Base-by-base conservation (phyloP, 1,140 invertebrate species). In the Bombyx mandarina region DNA sequence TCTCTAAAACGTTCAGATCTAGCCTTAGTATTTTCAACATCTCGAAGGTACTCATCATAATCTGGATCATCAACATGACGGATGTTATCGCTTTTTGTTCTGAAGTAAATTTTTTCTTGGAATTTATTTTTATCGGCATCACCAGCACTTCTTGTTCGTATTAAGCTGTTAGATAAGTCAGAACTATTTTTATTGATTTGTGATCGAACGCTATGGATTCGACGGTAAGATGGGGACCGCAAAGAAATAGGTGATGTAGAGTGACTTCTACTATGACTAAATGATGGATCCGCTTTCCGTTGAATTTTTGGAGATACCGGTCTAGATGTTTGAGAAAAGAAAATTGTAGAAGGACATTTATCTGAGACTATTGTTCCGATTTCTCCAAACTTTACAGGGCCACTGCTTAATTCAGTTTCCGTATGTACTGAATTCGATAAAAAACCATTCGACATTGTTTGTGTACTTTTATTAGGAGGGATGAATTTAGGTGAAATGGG, bases 1-100 rank as follows among this genome's bases (percentile, higher is more conserved):
- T 96, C 95, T 59, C 93, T 92, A 82, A 98, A 98, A 53, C 93
- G 91, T 58, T 93, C 92, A 1, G 94, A 96, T 73, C 92, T 93
- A 49, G 90, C 90, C 66, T 91, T 91, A 1, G 91, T 91, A 75
- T 95, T 93, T 58, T 94, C 80, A 58, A 93, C 83, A 62, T 95
- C 94, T 3, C 91, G 71, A 45, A 95, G 89, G 65, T 95, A 95
- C 56, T 90, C 90, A 62, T 92, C 91, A 72, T 93, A 93, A 55
- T 93, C 90, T 9, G 89, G 88, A 76, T 90, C 88, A 67, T 86
- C 77, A 3, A 75, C 56, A 44, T 88, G 75, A 7, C 81, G 58
- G 69, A 78, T 77, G 46, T 71, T 69, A 55, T 85, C 73, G 61
- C 77, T 84, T 63, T 73, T 75, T 9, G 73, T 69, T 70, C 74